These are phyloP conservation scores for Amblyraja radiata DNA, from an alignment of 2,797 vertebrate species.

Conservation along the genomic window DNA sequence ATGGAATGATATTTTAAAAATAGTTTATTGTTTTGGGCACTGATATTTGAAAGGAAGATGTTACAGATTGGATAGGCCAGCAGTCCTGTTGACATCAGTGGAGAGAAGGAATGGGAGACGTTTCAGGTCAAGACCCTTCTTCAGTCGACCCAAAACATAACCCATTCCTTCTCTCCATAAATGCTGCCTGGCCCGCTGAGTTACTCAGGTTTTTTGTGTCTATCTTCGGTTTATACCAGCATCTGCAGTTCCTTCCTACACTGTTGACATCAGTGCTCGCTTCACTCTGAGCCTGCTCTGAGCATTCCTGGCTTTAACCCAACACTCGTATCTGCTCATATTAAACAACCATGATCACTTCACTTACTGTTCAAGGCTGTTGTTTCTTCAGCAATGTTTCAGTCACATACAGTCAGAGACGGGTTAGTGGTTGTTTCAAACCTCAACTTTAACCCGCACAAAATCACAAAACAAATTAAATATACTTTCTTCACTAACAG, in stretches of 20 bases:
- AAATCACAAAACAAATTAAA: neutral
- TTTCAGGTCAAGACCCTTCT: no score
- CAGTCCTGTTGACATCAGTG: neutral
- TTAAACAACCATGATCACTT: constrained; percentile 19
- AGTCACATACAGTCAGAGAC: neutral
- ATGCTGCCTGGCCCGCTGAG: no score
- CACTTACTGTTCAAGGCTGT: constrained; percentile 14
- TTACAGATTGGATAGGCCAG: neutral
- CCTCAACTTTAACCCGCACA: neutral
- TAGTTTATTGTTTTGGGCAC: neutral
- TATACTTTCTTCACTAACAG: neutral
- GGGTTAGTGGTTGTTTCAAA: neutral
- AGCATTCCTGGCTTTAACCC: neutral
- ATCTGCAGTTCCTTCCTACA: no score
- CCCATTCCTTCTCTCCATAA: no score
- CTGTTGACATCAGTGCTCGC: neutral
- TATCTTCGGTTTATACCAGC: no score
- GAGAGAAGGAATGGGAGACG: no score
- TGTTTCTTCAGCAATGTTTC: neutral
- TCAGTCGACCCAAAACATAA: no score
- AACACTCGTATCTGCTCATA: neutral
- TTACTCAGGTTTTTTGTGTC: no score
- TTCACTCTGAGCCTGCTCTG: neutral
- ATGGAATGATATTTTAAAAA: neutral
- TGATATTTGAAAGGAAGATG: neutral